Conservation (phyloP, 2,888 invertebrate species). For the Melipona bicolor region DNA sequence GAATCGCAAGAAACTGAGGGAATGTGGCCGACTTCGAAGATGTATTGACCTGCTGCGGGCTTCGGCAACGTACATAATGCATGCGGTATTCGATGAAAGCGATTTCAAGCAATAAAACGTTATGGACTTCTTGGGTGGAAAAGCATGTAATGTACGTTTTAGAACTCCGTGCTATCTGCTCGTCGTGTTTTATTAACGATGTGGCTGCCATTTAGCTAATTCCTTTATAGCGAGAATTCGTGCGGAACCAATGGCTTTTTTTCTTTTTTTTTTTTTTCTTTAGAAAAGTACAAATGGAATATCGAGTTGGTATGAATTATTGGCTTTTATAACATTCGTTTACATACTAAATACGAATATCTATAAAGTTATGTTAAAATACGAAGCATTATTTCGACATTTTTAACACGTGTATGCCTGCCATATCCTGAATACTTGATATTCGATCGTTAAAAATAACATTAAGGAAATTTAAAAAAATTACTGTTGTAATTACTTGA, state of each 20-base stretch:
- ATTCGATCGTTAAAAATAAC: neutral
- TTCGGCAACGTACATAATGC: constrained; percentile 27
- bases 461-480: neutral
- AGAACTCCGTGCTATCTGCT: neutral
- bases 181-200: neutral
- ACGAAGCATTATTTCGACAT: neutral
- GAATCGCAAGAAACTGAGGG: constrained; percentile 19
- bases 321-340: neutral
- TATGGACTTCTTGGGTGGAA: neutral
- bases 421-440: too few species aligned
- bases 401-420: neutral
- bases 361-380: neutral
- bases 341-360: neutral
- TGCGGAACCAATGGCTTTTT: too few species aligned
- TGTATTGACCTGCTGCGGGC: constrained; percentile 23
- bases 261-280: neutral
- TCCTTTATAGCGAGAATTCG: neutral
- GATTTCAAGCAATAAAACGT: constrained; percentile 30
- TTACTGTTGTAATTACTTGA: too few species aligned
- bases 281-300: neutral
- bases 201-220: neutral
- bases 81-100: constrained; percentile 34
- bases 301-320: too few species aligned
- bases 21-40: constrained; percentile 22
- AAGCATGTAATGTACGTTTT: neutral